These are phyloP conservation scores for Stenichneumon culpator DNA, from an alignment of 2,888 invertebrate genomes.

Conservation along the genomic window DNA sequence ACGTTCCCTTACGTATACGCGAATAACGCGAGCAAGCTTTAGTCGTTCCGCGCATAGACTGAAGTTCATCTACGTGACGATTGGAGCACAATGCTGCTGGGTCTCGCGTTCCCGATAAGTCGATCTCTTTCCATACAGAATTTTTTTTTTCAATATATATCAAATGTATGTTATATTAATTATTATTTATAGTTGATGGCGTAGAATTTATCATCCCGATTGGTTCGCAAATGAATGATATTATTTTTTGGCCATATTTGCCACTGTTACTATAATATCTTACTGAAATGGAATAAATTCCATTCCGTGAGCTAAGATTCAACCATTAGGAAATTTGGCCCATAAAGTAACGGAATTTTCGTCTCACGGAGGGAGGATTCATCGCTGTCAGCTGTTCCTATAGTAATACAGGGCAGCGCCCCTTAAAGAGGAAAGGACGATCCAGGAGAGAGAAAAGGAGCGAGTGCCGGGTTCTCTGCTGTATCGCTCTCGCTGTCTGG, in stretches of 20 bases:
- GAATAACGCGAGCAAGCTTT: conserved; percentile 14
- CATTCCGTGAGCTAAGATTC: too few species aligned
- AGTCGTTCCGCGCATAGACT: neutral
- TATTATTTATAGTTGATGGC: too few species aligned
- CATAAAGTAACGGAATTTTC: conserved; percentile 38
- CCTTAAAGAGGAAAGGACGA: conserved; percentile 76
- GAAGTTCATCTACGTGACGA: conserved; percentile 21
- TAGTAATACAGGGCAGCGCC: conserved; percentile 72
- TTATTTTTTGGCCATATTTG: neutral
- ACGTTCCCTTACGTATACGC: conserved; percentile 29
- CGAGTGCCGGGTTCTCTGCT: conserved; percentile 9
- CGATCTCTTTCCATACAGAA: neutral
- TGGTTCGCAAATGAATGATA: neutral
- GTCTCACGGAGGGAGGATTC: conserved; percentile 21
- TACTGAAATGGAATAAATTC: neutral
- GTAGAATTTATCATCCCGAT: too few species aligned
- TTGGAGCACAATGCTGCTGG: neutral
- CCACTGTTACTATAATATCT: conserved; percentile 2
- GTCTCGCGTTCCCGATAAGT: conserved; percentile 9
- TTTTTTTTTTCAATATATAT: neutral
- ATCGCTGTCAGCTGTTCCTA: conserved; percentile 53
- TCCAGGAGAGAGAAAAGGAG: conserved; percentile 26
- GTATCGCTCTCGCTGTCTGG: conserved; percentile 8
- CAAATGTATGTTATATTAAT: too few species aligned
- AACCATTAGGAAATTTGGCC: too few species aligned